A percentile compares a stretch with the other conserved stretches of the same genome.
phyloP scores from a whole-genome alignment of 1,140 invertebrate species.

The Macrocentrus cingulum region DNA sequence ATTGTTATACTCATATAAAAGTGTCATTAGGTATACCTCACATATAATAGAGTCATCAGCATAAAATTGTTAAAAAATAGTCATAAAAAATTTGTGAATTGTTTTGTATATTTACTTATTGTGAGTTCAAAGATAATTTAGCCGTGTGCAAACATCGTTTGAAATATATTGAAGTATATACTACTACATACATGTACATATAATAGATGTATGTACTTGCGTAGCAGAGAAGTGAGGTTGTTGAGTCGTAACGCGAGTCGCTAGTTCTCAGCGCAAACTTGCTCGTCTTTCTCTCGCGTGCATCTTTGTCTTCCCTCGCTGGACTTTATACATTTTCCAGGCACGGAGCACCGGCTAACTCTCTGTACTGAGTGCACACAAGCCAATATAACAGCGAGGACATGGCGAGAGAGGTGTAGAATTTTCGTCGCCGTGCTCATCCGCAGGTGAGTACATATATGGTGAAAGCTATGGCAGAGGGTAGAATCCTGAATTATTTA shows the following conservation, averaged over 20 bases:
- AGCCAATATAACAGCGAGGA: conserved; percentile 6
- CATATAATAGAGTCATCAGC: no score
- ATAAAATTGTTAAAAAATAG: no score
- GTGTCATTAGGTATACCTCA: no score
- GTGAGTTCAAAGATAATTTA: no score
- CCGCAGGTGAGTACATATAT: background rate
- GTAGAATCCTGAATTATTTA: conserved; percentile 35
- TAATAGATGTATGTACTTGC: no score
- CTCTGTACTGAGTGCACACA: conserved; percentile 11
- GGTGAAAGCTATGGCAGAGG: conserved; percentile 16
- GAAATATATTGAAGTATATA: no score
- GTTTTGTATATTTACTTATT: no score
- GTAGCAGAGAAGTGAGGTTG: background rate
- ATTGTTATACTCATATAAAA: no score
- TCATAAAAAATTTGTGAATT: no score
- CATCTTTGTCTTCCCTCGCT: background rate
- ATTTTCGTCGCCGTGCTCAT: conserved; percentile 9
- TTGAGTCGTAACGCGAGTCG: conserved; percentile 3
- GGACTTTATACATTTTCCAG: conserved; percentile 16
- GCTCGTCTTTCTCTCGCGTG: background rate
- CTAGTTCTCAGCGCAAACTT: background rate
- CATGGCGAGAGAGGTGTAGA: conserved; percentile 9
- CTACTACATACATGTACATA: no score
- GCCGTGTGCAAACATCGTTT: no score
- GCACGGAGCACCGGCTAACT: conserved; percentile 11